These are phyloP conservation scores for Leptura quadrifasciata DNA, from an alignment of 2,888 invertebrate genomes.

Conservation along the genomic window DNA sequence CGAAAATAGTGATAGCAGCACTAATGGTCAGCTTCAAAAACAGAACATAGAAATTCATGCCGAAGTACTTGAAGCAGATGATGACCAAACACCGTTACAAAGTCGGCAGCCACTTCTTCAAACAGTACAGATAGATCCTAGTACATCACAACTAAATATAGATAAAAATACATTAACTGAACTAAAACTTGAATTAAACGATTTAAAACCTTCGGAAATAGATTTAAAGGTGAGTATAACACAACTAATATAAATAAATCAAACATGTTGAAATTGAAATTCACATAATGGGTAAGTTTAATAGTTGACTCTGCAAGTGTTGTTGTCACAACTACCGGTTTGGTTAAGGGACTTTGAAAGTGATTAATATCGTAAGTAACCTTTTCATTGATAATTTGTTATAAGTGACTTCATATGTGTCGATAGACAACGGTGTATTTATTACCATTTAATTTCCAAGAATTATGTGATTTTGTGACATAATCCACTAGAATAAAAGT, in stretches of 20 bases:
- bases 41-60: conserved; percentile 31
- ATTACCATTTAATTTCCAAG: too few species aligned
- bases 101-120: conserved; percentile 51
- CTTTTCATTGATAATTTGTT: too few species aligned
- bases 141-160: conserved; percentile 57
- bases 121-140: conserved; percentile 61
- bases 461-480: too few species aligned
- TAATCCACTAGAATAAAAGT: too few species aligned
- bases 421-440: too few species aligned
- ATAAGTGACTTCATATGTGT: too few species aligned
- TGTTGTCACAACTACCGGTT: too few species aligned
- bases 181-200: conserved; percentile 65
- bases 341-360: not conserved
- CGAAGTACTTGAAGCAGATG: conserved; percentile 37
- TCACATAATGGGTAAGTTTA: too few species aligned
- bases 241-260: too few species aligned
- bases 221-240: conserved; percentile 44
- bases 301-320: not conserved
- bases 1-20: conserved; percentile 49
- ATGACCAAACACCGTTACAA: conserved; percentile 32
- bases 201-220: conserved; percentile 58
- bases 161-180: conserved; percentile 62
- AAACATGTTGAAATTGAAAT: not conserved
- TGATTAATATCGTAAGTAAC: not conserved
- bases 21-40: conserved; percentile 38